Percentiles rank a stretch among this genome's conserved stretches.
phyloP scores from a whole-genome alignment of 2,888 invertebrate genomes.

The Octodonta nipae region DNA sequence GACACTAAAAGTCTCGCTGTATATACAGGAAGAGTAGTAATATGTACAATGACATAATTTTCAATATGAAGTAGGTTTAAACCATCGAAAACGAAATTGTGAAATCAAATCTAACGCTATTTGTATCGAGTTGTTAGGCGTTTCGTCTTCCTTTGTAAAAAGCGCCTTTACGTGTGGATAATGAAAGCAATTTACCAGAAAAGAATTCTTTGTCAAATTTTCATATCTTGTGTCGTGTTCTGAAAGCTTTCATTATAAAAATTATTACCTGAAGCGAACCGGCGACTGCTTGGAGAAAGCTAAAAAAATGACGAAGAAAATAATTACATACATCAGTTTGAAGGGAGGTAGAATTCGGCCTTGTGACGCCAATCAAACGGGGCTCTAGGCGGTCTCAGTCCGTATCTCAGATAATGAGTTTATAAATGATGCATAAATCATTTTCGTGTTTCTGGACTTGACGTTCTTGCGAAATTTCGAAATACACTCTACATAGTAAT shows the following conservation, averaged over 20 bases:
- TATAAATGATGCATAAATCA: slow-evolving; percentile 41
- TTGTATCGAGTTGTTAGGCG: not conserved
- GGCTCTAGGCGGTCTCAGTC: slow-evolving; percentile 32
- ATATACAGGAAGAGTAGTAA: no score
- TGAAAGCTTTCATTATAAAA: slow-evolving; percentile 24
- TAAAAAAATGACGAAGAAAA: slow-evolving; percentile 22
- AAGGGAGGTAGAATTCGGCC: slow-evolving; percentile 30
- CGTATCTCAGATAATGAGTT: slow-evolving; percentile 37
- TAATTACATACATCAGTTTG: slow-evolving; percentile 31
- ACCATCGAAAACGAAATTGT: not conserved
- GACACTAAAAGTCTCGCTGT: no score
- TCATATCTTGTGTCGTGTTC: slow-evolving; percentile 13
- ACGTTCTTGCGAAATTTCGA: no score
- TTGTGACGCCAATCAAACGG: slow-evolving; percentile 36
- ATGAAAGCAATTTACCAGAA: slow-evolving; percentile 1
- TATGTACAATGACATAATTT: no score
- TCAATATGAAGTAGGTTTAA: no score
- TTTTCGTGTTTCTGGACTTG: slow-evolving; percentile 25
- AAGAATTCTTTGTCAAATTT: no score
- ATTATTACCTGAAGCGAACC: slow-evolving; percentile 23
- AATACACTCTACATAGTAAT: no score
- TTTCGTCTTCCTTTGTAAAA: not conserved
- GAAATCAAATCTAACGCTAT: not conserved
- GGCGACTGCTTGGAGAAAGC: slow-evolving; percentile 17
- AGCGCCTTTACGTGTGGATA: not conserved